A percentile compares a stretch with the other conserved stretches of the same genome.
Evolutionary conservation across 2,113 vertebrate species (phyloP).

Genomic region (Marmota flaviventris): DNA sequence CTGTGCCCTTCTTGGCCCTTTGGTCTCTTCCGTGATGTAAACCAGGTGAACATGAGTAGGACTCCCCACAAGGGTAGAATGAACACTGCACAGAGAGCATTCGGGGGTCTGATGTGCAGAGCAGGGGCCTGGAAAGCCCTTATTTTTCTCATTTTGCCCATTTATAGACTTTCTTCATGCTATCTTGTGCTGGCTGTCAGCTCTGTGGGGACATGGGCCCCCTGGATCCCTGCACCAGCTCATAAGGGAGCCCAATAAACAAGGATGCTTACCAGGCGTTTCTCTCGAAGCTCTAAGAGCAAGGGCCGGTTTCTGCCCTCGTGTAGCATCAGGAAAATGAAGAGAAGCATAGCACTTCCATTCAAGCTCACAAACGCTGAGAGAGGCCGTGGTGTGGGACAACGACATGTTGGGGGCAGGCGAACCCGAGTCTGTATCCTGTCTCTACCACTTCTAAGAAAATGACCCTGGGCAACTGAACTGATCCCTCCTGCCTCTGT

Average conservation of each 20-base stretch:
- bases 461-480: not conserved
- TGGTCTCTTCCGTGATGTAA: not conserved
- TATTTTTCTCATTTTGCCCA: not conserved
- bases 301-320: not conserved
- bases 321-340: not conserved
- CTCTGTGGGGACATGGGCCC: fast-evolving
- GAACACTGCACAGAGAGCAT: not conserved
- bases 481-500: not conserved
- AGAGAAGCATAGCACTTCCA: not conserved
- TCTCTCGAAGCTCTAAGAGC: not conserved
- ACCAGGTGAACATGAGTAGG: fast-evolving
- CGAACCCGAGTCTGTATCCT: not conserved
- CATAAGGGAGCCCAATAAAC: not conserved
- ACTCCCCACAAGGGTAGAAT: not conserved
- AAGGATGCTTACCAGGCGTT: not conserved
- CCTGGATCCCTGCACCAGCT: not conserved
- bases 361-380: not conserved
- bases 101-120: not conserved
- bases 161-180: not conserved
- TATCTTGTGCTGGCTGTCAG: not conserved
- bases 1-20: not conserved
- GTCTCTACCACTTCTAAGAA: not conserved
- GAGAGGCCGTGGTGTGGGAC: fast-evolving
- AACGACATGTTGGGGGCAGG: fast-evolving
- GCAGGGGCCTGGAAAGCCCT: not conserved